A percentile compares a stretch with the other conserved stretches of the same genome.
Evolutionary conservation across 2,888 invertebrate genomes (phyloP).

Genomic region (Archips crataeganus): DNA sequence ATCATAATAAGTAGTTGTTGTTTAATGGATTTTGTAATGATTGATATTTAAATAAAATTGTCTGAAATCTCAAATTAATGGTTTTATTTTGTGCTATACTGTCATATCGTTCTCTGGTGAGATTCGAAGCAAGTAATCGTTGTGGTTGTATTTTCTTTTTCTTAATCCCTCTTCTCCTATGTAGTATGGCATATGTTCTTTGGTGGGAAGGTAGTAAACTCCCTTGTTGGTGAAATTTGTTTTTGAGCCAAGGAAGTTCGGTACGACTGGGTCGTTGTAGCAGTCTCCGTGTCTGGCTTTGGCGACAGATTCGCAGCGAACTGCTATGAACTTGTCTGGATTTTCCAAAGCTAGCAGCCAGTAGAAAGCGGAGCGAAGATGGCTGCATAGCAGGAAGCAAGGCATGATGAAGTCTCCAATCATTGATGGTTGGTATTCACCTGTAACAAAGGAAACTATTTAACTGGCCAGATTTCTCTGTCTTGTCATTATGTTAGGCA

Average conservation of each 20-base stretch:
- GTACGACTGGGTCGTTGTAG: conserved; percentile 53
- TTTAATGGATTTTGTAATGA: conserved; percentile 65
- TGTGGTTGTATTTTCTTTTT: conserved; percentile 58
- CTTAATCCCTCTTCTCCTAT: conserved; percentile 64
- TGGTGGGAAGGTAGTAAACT: conserved; percentile 72
- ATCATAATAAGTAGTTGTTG: conserved; percentile 55
- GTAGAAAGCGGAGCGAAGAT: conserved; percentile 69
- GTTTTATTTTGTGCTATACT: conserved; percentile 53
- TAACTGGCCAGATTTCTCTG: no score
- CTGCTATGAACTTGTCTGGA: conserved; percentile 66
- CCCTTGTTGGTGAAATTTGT: conserved; percentile 72
- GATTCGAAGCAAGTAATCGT: conserved; percentile 62
- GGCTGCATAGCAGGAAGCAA: conserved; percentile 75
- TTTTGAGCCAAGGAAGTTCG: conserved; percentile 67
- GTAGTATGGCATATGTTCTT: conserved; percentile 63
- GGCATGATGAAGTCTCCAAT: conserved; percentile 67
- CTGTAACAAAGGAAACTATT: conserved; percentile 51
- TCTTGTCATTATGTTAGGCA: no score
- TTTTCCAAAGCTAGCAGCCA: conserved; percentile 62
- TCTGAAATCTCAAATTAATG: conserved; percentile 51
- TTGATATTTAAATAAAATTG: conserved; percentile 64
- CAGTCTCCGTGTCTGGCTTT: conserved; percentile 68
- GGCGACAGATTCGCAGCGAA: conserved; percentile 64
- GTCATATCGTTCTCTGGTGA: conserved; percentile 67
- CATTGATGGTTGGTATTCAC: conserved; percentile 73